Base-by-base conservation (phyloP, 2,113 vertebrate species). In the Lagopus muta region DNA sequence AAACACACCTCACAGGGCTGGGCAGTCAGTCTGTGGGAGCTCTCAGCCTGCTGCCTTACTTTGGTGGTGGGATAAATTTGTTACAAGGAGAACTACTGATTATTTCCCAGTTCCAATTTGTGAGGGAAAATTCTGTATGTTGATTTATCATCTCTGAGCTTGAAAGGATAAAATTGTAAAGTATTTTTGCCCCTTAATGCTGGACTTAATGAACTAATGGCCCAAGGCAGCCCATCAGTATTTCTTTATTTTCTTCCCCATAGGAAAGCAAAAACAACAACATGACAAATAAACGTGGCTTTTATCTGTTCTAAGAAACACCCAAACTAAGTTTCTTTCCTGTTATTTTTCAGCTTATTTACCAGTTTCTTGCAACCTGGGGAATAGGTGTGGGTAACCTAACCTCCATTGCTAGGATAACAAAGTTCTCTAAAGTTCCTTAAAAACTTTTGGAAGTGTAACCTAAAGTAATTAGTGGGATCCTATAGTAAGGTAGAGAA, bases 91-190 rank as follows among this genome's bases (percentile, higher is more conserved):
- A 67, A 19, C 21, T 21, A 4, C 20, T 14, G 62, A 32, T 87
- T 62, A 54, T 77, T 89, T 95, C 77, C 74, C 78, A 82, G 74
- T 20, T 47, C 32, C 76, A 0, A 52, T 66, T 27, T n/a, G 71
- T 50, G 62, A 77, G 64, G 74, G 69, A 5, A 52, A 25, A 28
- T 73, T 82, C 43, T 82, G 8, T 42, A 5, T 86, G 55, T 20
- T 89, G 38, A 55, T 89, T 89, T 85, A 54, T 79, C 64, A 17
- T 70, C 70, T 82, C 27, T 89, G 64, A 88, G 70, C n/a, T 85
- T 89, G 40, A n/a, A 75, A 92, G 69, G 48, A 85, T 80, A 89
- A 16, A 71, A 18, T 67, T 70, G 10, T 5, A 47, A 55, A 69
- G 50, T 45, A 47, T 62, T 95, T 86, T 77, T 77, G 8, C 36